These are phyloP conservation scores for Sipha maydis DNA, from an alignment of 2,888 invertebrate species.

Conservation along the genomic window DNA sequence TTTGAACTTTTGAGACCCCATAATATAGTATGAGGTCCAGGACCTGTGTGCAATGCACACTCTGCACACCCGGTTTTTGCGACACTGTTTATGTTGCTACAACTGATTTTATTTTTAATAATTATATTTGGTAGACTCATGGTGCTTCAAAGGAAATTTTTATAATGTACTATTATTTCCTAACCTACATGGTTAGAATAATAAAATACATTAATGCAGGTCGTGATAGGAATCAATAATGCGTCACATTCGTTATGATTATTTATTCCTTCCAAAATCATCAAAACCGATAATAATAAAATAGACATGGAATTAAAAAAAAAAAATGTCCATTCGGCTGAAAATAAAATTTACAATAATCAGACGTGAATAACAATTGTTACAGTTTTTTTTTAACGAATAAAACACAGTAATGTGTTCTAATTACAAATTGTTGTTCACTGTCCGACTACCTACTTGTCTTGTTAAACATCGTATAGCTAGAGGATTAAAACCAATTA, in stretches of 20 bases:
- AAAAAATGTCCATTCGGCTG: neutral
- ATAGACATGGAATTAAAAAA: neutral
- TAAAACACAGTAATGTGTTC: neutral
- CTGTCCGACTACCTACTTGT: conserved; percentile 29
- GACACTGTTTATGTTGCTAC: too few relatives aligned
- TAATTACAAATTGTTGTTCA: conserved; percentile 3
- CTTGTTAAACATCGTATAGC: conserved; percentile 36
- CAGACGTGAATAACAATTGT: neutral
- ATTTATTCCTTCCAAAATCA: neutral
- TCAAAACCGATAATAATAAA: neutral
- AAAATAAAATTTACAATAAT: neutral
- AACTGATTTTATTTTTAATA: conserved; percentile 34
- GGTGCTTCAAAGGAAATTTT: conserved; percentile 38
- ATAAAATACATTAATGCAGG: conserved; percentile 27
- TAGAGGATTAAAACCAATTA: conserved; percentile 54
- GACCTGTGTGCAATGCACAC: too few relatives aligned
- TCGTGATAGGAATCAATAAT: conserved; percentile 15
- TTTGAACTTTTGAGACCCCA: too few relatives aligned
- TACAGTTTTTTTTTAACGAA: neutral
- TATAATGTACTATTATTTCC: neutral
- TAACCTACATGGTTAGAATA: conserved; percentile 24
- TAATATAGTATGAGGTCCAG: too few relatives aligned
- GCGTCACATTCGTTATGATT: neutral
- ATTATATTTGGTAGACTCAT: neutral
- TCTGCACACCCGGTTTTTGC: too few relatives aligned